Evolutionary conservation across 2,113 vertebrate genomes (phyloP).

Genomic region (Macaca mulatta): DNA sequence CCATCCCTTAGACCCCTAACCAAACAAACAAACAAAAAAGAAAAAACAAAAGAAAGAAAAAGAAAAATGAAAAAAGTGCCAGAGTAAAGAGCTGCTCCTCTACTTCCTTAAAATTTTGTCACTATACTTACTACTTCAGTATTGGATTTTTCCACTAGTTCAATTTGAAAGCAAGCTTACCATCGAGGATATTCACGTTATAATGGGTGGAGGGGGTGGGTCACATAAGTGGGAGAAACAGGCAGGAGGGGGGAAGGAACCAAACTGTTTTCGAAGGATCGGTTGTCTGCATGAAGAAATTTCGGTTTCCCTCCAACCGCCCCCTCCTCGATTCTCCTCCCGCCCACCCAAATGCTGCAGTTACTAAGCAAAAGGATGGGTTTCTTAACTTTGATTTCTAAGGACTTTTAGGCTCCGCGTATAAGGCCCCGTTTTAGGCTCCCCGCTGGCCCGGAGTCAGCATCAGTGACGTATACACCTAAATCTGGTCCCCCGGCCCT

Average conservation of each 20-base stretch:
- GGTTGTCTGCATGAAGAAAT: conserved; percentile 31
- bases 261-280: conserved; percentile 50
- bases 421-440: conserved; percentile 2
- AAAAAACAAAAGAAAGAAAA: background rate
- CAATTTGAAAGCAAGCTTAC: conserved; percentile 4
- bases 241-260: background rate
- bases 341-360: conserved; percentile 44
- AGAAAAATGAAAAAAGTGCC: conserved; percentile 36
- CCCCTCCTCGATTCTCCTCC: conserved; percentile 44
- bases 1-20: background rate
- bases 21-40: background rate
- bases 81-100: conserved; percentile 75
- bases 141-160: conserved; percentile 75
- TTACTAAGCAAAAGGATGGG: conserved; percentile 27
- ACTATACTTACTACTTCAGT: conserved; percentile 22
- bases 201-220: background rate
- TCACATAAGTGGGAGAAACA: background rate
- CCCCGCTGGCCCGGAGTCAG: conserved; percentile 52
- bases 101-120: conserved; percentile 32
- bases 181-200: conserved; percentile 58
- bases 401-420: conserved; percentile 45
- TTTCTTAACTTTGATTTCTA: conserved; percentile 72
- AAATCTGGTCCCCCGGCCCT: conserved; percentile 70
- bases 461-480: conserved; percentile 70
- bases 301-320: conserved; percentile 42